Evolutionary conservation across 2,888 invertebrate genomes (phyloP), one percentile per base, ranked within the genome.

Genomic region (Cordylochernes scorpioides): DNA sequence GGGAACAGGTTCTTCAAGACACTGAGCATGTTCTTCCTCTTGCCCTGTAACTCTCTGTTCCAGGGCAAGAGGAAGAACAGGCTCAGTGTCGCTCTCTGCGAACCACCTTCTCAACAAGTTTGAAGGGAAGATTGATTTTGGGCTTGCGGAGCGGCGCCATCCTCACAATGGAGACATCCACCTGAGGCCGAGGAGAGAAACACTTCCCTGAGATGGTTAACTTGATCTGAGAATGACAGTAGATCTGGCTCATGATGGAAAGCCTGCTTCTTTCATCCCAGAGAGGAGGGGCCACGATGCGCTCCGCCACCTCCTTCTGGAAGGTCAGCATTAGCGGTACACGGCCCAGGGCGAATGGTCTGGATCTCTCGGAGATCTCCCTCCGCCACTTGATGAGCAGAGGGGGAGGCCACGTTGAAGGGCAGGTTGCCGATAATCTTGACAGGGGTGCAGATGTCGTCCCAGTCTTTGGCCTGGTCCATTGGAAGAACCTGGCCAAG

Each of bases 171-270:
- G 80, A 86, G 0, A 91, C 94, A 59, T 97, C 86, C 4, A 99
- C 91, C 37, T 94, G 67, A 0, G 97, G 94, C 47, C 73, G 69
- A 0, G 97, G 97, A 17, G 88, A 63, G 57, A 97, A 99, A n/a
- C n/a, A n/a, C 27, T 21, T 31, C 30, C 91, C 88, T 5, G 78
- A 68, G 46, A 99, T 88, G 32, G 68, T 66, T 52, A 86, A 86
- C 47, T 71, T 68, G 30, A 80, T 62, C 27, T 67, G 55, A 0
- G 84, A 75, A 39, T 67, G 57, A 39, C 86, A 80, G 67, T 82
- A 75, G 46, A 74, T 67, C 56, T 99, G 94, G 40, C 78, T 77
- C 72, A 97, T 88, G 1, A 91, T 64, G 0, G 91, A 91, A 13
- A 97, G 57, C 17, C 91, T 61, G 49, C 80, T 78, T 42, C 97